These are phyloP conservation scores for Hapalemur alaotrensis DNA, from an alignment of 2,797 vertebrate genomes.

Conservation along the genomic window DNA sequence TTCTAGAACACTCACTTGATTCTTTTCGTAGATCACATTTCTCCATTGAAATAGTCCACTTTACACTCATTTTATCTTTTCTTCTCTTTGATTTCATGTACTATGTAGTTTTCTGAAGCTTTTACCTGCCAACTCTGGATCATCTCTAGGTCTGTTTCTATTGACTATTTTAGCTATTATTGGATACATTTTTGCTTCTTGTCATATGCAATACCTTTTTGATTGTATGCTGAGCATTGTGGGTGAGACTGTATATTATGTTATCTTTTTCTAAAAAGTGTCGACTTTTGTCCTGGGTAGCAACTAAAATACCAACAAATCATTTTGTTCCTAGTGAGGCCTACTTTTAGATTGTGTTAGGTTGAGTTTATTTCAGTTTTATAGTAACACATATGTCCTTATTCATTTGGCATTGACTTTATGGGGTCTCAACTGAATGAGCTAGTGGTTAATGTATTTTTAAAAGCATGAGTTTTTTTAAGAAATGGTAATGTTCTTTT, in stretches of 20 bases:
- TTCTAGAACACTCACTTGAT: neutral
- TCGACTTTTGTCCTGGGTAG: neutral
- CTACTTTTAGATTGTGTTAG: neutral
- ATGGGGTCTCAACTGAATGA: neutral
- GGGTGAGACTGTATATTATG: neutral
- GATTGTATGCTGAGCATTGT: neutral
- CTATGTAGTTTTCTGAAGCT: neutral
- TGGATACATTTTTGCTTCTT: neutral
- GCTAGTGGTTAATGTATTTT: neutral
- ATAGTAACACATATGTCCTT: neutral
- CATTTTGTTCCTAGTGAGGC: neutral
- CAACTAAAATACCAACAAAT: neutral
- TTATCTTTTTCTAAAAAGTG: neutral
- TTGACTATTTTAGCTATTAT: neutral
- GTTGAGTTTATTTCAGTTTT: neutral
- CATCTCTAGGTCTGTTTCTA: neutral
- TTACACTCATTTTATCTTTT: neutral
- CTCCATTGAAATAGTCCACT: neutral
- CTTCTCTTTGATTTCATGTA: neutral
- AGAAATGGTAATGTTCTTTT: neutral
- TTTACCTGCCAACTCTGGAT: neutral
- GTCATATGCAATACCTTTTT: neutral
- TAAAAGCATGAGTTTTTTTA: neutral
- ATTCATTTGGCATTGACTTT: neutral
- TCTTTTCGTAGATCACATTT: neutral